Evolutionary conservation across 2,888 invertebrate species (phyloP), one percentile per base, ranked within the genome.

Genomic region (Sphinx pinastri): DNA sequence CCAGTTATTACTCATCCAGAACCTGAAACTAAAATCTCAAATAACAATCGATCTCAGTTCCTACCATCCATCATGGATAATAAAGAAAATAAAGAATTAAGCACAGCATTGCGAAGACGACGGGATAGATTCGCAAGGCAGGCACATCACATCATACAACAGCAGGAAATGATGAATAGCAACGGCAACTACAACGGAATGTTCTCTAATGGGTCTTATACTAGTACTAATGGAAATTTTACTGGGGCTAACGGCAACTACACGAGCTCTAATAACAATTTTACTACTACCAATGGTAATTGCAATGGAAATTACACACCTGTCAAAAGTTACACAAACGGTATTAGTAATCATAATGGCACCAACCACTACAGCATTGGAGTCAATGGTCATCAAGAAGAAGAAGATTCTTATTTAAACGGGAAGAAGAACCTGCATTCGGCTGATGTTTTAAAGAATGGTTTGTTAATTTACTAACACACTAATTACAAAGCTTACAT

Each of bases 61-160:
- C 75, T 88, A 72, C 88, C 91, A 3, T 78, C 88, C 1, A 84
- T 91, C 63, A 76, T 85, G 73, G 90, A 92, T 55, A 88, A 87
- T 69, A 92, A 90, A 72, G 93, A 93, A 63, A 90, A 87, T 81
- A 97, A 96, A 82, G 98, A 97, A 79, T 96, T 98, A 47, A 98
- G 96, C 47, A 97, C 98, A 60, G 97, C 97, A 69, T 92, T 98
- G 74, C 95, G 97, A 80, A 95, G 97, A 79, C 95, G 98, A 73
- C 95, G 98, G 73, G 98, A 98, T 83, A 95, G 98, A 75, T 97
- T 96, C 63, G 97, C 98, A 79, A 95, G 98, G 73, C 98, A 98
- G 84, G 96, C 97, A 70, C 97, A 97, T 83, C 97, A 98, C 82
- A 96, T 97, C 81, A 95, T 96, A 81, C 97, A 98, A 81, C 98